Conservation (phyloP, 2,113 vertebrate species). For the Centrocercus urophasianus region DNA sequence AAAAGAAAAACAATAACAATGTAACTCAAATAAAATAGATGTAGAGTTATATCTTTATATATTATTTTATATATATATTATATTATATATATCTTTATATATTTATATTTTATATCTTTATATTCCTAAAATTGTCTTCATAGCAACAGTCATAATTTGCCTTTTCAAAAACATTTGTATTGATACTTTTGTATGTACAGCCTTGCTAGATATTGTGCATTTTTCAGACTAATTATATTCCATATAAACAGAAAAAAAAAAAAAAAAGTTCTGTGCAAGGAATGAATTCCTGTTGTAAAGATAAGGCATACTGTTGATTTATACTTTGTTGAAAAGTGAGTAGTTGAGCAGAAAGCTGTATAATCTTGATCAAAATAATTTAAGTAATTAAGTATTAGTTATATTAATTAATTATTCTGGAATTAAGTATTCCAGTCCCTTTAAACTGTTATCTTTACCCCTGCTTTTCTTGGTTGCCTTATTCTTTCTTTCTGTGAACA, state of each 20-base stretch:
- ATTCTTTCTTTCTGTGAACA: neutral
- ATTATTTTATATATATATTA: no score
- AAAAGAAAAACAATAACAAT: neutral
- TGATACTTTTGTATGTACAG: neutral
- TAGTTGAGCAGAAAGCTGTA: neutral
- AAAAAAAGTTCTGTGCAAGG: conserved; percentile 37
- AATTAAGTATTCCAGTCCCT: neutral
- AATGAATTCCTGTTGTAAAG: conserved; percentile 25
- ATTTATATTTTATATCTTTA: neutral
- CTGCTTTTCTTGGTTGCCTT: neutral
- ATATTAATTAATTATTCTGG: no score
- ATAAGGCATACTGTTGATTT: neutral
- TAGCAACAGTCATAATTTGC: neutral
- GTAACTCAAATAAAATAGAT: neutral
- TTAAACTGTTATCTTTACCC: neutral
- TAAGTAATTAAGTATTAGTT: neutral
- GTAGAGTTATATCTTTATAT: neutral
- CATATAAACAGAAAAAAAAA: conserved; percentile 24
- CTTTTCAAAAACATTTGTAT: neutral
- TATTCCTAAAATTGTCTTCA: neutral
- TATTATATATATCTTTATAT: no score
- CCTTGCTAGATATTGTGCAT: neutral
- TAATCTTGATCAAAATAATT: conserved; percentile 9
- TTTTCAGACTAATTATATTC: conserved; percentile 46
- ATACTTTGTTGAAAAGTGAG: conserved; percentile 24